Evolutionary conservation across 2,797 vertebrate genomes (phyloP), one percentile per base, ranked within the genome.

Genomic region (Pangasius djambal): DNA sequence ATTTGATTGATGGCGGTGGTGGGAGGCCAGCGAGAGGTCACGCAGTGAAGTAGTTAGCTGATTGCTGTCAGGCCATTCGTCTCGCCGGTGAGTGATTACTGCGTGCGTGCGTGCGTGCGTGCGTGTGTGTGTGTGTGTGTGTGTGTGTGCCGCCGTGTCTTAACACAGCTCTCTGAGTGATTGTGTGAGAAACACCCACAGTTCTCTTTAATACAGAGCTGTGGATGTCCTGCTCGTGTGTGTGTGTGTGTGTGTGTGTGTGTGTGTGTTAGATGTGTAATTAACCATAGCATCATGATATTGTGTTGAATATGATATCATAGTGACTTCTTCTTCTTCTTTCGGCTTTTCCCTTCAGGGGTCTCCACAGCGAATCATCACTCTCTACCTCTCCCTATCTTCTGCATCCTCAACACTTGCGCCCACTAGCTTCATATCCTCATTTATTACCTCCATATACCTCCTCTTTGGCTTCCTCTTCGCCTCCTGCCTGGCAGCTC

Each of bases 31-130:
- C 74, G 57, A 87, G 61, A 83, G 81, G 87, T 83, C 88, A 88
- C 72, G 78, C 72, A n/a, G 61, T 86, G 65, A 82, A 91, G 87
- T 69, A 79, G 82, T 89, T 52, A 57, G 57, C 52, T 75, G 88
- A 74, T 85, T 87, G 82, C 88, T 74, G 61, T 72, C 69, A 85
- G 81, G 50, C 84, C 40, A 3, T 25, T 55, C 37, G 20, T 13
- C 87, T 81, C 55, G 85, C 37, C 57, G 37, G 40, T 88, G 55
- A 86, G 44, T 74, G 78, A 83, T 74, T 89, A 25, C 78, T 52
- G 82, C 78, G 79, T 20, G 59, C 8, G 86, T 52, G 31, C 7
- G 67, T 34, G n/a, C 18, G 67, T 67, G 63, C 2, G 40, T 34
- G n/a, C 16, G 4, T 16, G 31, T 18, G 67, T 18, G n/a, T 18